phyloP scores from a whole-genome alignment of 2,113 vertebrate genomes.

The Phoxinus phoxinus region DNA sequence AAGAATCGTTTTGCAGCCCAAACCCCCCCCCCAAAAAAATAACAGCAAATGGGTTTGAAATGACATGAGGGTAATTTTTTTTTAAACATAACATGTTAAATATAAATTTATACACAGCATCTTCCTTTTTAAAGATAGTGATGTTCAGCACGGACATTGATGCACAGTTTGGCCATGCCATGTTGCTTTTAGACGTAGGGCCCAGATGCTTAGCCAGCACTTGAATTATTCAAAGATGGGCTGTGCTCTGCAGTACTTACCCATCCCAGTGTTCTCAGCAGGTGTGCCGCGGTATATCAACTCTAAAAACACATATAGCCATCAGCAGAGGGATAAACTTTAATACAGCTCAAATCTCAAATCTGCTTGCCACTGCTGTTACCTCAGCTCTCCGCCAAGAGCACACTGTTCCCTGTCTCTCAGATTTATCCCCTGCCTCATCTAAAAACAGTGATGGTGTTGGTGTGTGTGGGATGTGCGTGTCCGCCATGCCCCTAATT shows the following conservation, averaged over 20 bases:
- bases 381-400: conserved; percentile 18
- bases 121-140: not conserved
- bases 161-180: not conserved
- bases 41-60: not conserved
- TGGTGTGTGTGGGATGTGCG: conserved; percentile 47
- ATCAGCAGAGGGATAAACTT: conserved; percentile 52
- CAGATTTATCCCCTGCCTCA: conserved; percentile 36
- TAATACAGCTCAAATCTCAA: conserved; percentile 49
- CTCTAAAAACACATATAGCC: conserved; percentile 41
- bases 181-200: not conserved
- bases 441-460: conserved; percentile 30
- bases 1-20: too few species aligned
- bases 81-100: not conserved
- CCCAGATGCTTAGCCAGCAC: not conserved
- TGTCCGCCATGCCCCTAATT: conserved; percentile 60
- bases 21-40: not conserved
- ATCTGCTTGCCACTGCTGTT: conserved; percentile 46
- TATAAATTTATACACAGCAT: not conserved
- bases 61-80: not conserved
- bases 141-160: not conserved
- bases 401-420: not conserved
- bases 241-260: conserved; percentile 6
- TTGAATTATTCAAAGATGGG: conserved; percentile 31
- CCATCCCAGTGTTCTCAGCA: conserved; percentile 34
- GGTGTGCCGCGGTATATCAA: conserved; percentile 23